A percentile compares a stretch with the other conserved stretches of the same genome.
phyloP scores from a whole-genome alignment of 2,888 invertebrate genomes.

The Drosophila barbarae region DNA sequence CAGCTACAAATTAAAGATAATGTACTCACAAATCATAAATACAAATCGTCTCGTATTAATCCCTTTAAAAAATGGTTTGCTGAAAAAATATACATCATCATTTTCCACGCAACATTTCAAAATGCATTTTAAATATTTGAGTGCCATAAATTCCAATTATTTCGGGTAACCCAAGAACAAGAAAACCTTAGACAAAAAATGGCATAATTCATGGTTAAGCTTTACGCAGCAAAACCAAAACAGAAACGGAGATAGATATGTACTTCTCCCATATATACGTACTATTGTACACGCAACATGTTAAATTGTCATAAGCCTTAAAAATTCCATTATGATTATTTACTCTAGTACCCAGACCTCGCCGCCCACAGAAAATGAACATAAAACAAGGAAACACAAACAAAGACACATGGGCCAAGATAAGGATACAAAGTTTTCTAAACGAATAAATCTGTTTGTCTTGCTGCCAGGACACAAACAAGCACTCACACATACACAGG shows the following conservation, averaged over 20 bases:
- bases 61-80: neutral
- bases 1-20: neutral
- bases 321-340: slow-evolving; percentile 73
- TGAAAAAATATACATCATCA: neutral
- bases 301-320: slow-evolving; percentile 70
- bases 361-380: slow-evolving; percentile 17
- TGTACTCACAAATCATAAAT: neutral
- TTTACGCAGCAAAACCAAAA: slow-evolving; percentile 17
- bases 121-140: slow-evolving; percentile 3
- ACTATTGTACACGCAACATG: slow-evolving; percentile 35
- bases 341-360: slow-evolving; percentile 54
- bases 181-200: slow-evolving; percentile 1
- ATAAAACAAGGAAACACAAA: slow-evolving; percentile 52
- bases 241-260: slow-evolving; percentile 12
- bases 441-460: slow-evolving; percentile 72
- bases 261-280: neutral
- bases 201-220: slow-evolving; percentile 53
- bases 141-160: slow-evolving; percentile 63
- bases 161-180: neutral
- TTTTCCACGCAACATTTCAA: neutral
- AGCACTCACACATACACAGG: slow-evolving; percentile 23
- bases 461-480: slow-evolving; percentile 60
- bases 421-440: slow-evolving; percentile 72
- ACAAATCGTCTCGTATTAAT: neutral
- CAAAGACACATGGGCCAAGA: slow-evolving; percentile 53